These are phyloP conservation scores for Amaurobius ferox DNA, from an alignment of 2,888 invertebrate species.

Conservation along the genomic window DNA sequence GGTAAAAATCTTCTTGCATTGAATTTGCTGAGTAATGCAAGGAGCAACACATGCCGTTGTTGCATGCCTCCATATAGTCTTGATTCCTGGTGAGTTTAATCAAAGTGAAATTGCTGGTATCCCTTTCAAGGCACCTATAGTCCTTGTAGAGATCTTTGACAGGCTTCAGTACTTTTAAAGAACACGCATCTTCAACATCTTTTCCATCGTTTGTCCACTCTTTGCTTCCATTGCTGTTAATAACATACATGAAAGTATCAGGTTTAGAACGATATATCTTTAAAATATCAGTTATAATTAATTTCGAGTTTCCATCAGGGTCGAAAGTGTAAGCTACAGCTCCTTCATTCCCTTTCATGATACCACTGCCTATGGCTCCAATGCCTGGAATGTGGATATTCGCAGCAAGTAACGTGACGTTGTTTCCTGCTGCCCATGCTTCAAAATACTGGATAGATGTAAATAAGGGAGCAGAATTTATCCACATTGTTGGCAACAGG, in stretches of 20 bases:
- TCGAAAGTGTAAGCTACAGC: conserved; percentile 71
- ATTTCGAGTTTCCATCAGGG: conserved; percentile 38
- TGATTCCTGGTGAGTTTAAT: neutral
- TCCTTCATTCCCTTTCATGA: conserved; percentile 82
- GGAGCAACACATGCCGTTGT: conserved; percentile 65
- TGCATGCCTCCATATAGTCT: conserved; percentile 35
- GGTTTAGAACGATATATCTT: neutral
- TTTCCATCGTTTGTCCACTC: conserved; percentile 20
- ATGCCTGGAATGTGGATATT: conserved; percentile 83
- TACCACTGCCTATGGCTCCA: conserved; percentile 85
- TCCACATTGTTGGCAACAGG: conserved; percentile 87
- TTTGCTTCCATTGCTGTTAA: neutral
- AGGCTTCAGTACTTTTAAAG: neutral
- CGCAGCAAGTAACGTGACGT: conserved; percentile 84
- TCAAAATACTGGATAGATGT: conserved; percentile 83
- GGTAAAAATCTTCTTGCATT: conserved; percentile 24
- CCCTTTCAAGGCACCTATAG: conserved; percentile 28
- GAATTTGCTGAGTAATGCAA: conserved; percentile 43
- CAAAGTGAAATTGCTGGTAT: conserved; percentile 27
- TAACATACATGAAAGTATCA: conserved; percentile 13
- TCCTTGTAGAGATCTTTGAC: conserved; percentile 1
- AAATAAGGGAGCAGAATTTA: conserved; percentile 86
- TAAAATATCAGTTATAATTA: conserved; percentile 26
- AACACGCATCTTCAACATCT: conserved; percentile 36
- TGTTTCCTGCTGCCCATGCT: conserved; percentile 83